A percentile compares a stretch with the other conserved stretches of the same genome.
Evolutionary conservation across 2,797 vertebrate species (phyloP).

Genomic region (Nyctalus aviator): DNA sequence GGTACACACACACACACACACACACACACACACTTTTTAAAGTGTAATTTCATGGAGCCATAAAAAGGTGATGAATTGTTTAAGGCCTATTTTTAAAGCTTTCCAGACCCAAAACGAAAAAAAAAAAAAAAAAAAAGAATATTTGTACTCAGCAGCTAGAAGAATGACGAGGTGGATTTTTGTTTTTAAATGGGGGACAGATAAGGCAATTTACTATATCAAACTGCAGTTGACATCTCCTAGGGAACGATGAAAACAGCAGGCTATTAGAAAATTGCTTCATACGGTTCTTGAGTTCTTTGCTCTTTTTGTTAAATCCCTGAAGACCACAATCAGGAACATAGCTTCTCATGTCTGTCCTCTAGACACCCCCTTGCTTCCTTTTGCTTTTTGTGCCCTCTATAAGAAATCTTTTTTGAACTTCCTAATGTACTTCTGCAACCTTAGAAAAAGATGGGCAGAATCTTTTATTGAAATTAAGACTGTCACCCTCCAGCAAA

Average conservation of each 20-base stretch:
- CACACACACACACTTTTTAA: neutral
- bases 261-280: conserved; percentile 76
- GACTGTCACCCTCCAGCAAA: neutral
- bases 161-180: conserved; percentile 66
- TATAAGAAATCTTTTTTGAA: conserved; percentile 1
- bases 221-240: conserved; percentile 62
- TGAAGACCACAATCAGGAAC: neutral
- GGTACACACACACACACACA: neutral
- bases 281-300: conserved; percentile 46
- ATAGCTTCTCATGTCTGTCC: neutral
- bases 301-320: conserved; percentile 12
- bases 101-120: conserved; percentile 63
- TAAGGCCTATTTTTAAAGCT: conserved; percentile 79
- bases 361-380: conserved; percentile 27
- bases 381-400: neutral
- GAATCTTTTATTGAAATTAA: neutral
- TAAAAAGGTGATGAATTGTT: conserved; percentile 76
- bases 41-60: conserved; percentile 77
- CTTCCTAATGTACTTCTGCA: neutral
- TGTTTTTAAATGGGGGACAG: conserved; percentile 77
- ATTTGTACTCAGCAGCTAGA: conserved; percentile 68
- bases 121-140: neutral
- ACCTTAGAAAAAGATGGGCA: neutral
- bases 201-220: conserved; percentile 69
- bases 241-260: conserved; percentile 76